Conservation (phyloP, 53 echinoderm and acorn worm species). For the Pentamera pediparva region DNA sequence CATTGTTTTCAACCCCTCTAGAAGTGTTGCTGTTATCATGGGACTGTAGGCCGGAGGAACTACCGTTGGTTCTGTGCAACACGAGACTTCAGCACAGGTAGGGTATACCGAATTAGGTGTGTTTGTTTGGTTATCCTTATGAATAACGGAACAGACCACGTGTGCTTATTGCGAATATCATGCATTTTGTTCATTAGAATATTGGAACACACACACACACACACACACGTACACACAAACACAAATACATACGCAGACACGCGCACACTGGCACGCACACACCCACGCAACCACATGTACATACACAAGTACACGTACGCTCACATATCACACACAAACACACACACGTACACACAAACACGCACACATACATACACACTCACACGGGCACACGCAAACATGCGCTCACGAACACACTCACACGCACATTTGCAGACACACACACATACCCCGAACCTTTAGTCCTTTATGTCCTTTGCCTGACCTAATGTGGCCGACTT, state of each 20-base stretch:
- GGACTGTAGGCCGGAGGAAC: conserved; percentile 21
- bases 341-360: background rate
- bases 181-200: no score
- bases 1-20: conserved; percentile 19
- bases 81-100: conserved; percentile 4
- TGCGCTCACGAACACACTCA: background rate
- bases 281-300: background rate
- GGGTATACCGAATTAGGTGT: background rate
- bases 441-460: background rate
- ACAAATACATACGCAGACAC: no score
- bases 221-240: no score
- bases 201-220: no score
- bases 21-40: conserved; percentile 22
- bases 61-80: conserved; percentile 18
- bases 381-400: background rate
- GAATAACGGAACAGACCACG: no score
- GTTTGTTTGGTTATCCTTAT: no score
- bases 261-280: no score
- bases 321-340: background rate
- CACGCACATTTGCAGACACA: background rate
- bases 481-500: no score
- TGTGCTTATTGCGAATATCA: no score
- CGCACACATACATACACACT: background rate
- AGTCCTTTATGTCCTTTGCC: background rate
- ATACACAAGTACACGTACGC: background rate